Evolutionary conservation across 1,140 invertebrate species (phyloP).

Genomic region (Dreissena rostriformis): DNA sequence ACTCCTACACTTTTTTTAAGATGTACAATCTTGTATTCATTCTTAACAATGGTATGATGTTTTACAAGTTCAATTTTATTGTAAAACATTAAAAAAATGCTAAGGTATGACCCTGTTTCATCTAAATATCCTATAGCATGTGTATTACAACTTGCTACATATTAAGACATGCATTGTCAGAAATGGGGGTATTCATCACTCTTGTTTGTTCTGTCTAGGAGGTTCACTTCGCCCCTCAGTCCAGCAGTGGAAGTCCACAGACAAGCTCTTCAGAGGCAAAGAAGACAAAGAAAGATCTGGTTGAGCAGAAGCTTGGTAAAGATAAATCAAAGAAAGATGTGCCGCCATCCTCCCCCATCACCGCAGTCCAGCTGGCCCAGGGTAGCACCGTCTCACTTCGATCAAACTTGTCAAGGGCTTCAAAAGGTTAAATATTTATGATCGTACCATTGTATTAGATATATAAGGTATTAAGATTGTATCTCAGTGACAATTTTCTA

Average conservation of each 20-base stretch:
- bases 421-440: slow-evolving; percentile 25
- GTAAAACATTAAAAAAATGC: too few species aligned
- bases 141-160: too few species aligned
- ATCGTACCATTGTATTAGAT: neutral
- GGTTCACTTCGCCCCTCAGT: too few species aligned
- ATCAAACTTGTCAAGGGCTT: slow-evolving; percentile 55
- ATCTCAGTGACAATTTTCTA: neutral
- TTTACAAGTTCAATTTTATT: too few species aligned
- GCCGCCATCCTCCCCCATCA: neutral
- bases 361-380: slow-evolving; percentile 1
- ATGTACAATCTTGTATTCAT: too few species aligned
- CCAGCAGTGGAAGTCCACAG: neutral
- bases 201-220: too few species aligned
- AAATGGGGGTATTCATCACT: too few species aligned
- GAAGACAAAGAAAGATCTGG: slow-evolving; percentile 51
- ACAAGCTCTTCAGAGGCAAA: slow-evolving; percentile 8
- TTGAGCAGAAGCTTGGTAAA: slow-evolving; percentile 42
- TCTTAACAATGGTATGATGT: too few species aligned
- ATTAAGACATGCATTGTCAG: too few species aligned
- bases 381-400: slow-evolving; percentile 63
- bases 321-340: neutral
- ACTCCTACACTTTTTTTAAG: too few species aligned
- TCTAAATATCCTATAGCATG: too few species aligned
- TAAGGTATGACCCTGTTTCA: too few species aligned
- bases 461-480: neutral